Percentiles rank a stretch among this genome's conserved stretches.
phyloP scores from a whole-genome alignment of 64 coral and sea anemone species.

The Catalaphyllia jardinei region DNA sequence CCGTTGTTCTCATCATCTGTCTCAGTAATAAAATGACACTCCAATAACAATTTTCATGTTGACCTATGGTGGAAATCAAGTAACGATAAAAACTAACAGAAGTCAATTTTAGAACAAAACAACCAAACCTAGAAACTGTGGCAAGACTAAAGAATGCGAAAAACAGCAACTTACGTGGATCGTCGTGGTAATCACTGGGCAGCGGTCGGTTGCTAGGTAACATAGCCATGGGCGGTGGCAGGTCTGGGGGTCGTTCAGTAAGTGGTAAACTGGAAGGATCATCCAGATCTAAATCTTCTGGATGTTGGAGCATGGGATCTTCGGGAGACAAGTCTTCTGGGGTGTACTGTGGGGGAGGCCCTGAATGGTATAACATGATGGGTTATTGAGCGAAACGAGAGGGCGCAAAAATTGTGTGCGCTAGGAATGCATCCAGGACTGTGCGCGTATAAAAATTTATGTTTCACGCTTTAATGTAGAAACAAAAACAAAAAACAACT shows the following conservation, averaged over 20 bases:
- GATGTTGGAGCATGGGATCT: constrained; percentile 35
- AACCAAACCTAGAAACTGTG: not conserved
- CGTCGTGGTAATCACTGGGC: constrained; percentile 26
- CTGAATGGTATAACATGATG: constrained; percentile 2
- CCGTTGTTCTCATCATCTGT: no score
- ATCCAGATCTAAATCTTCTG: constrained; percentile 54
- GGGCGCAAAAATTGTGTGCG: no score
- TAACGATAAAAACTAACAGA: no score
- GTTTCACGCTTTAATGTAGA: no score
- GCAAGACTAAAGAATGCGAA: not conserved
- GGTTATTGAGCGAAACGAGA: no score
- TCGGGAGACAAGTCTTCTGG: constrained; percentile 60
- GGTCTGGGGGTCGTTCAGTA: constrained; percentile 61
- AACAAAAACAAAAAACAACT: no score
- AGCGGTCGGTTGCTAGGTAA: constrained; percentile 36
- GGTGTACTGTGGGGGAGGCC: constrained; percentile 91
- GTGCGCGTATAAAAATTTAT: no score
- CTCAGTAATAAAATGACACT: no score
- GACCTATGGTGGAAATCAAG: no score
- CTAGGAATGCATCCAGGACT: no score
- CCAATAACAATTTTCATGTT: no score
- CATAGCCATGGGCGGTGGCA: constrained; percentile 82
- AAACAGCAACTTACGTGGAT: constrained; percentile 51
- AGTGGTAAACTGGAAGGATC: constrained; percentile 43
- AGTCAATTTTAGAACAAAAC: no score